Conservation (phyloP, 1,140 invertebrate species). For the Dendrolimus kikuchii region DNA sequence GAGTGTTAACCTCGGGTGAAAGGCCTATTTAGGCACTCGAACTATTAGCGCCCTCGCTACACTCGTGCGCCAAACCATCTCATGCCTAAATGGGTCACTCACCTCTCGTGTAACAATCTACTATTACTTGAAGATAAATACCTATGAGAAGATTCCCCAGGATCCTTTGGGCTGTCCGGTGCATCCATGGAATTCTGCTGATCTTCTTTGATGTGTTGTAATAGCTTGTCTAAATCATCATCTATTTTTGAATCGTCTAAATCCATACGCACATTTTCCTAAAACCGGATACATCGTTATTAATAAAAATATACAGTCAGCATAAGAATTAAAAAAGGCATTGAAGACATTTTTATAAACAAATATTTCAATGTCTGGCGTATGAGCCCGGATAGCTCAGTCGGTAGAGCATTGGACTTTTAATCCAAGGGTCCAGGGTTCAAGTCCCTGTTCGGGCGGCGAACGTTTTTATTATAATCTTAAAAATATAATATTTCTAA, state of each 20-base stretch:
- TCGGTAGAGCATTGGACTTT: no score
- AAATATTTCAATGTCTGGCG: no score
- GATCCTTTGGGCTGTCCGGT: slow-evolving; percentile 88
- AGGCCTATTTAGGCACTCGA: no score
- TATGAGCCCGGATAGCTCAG: no score
- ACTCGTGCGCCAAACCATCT: no score
- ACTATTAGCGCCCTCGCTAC: background rate
- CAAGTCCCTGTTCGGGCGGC: no score
- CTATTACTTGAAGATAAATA: slow-evolving; percentile 8
- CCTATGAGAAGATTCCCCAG: slow-evolving; percentile 56
- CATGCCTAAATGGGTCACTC: no score
- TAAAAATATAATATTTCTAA: no score
- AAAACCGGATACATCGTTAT: slow-evolving; percentile 6
- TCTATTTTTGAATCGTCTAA: slow-evolving; percentile 94
- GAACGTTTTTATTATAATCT: no score
- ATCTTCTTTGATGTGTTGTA: slow-evolving; percentile 93
- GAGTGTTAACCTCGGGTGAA: no score
- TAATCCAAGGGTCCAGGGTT: no score
- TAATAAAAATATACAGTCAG: background rate
- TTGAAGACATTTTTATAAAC: background rate
- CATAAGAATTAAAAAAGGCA: background rate
- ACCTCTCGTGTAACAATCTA: no score
- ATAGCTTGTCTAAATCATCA: slow-evolving; percentile 90
- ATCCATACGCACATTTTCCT: slow-evolving; percentile 78
- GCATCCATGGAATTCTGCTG: slow-evolving; percentile 91